Evolutionary conservation across 2,113 vertebrate genomes (phyloP).

Genomic region (Mionectes macconnelli): DNA sequence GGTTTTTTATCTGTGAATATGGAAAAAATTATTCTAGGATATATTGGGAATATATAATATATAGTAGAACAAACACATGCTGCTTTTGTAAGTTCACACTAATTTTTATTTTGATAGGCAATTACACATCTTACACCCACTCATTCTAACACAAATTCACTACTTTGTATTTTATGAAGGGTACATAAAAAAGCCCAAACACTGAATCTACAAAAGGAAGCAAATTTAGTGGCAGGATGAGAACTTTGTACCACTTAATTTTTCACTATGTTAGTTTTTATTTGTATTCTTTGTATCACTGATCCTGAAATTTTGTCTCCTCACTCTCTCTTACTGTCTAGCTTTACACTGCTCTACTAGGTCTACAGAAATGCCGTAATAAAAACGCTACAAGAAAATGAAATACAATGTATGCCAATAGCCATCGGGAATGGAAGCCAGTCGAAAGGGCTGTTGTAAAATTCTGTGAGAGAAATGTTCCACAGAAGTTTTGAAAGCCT

Average conservation of each 20-base stretch:
- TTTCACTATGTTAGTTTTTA: constrained; percentile 52
- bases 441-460: constrained; percentile 48
- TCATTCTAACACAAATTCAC: background rate
- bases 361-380: background rate
- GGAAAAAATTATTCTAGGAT: background rate
- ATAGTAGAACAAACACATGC: background rate
- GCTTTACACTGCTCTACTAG: background rate
- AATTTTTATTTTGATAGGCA: background rate
- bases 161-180: background rate
- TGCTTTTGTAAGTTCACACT: background rate
- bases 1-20: background rate
- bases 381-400: constrained; percentile 3
- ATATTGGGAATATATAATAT: background rate
- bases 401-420: background rate
- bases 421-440: constrained; percentile 15
- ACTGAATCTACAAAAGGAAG: background rate
- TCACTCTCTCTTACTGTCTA: background rate
- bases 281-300: constrained; percentile 36
- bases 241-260: background rate
- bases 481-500: constrained; percentile 55
- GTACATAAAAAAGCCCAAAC: background rate
- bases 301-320: constrained; percentile 46
- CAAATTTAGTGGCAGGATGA: constrained; percentile 1
- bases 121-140: background rate
- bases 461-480: constrained; percentile 20